phyloP scores from a whole-genome alignment of 2,888 invertebrate genomes.

The Pachydiplax longipennis region DNA sequence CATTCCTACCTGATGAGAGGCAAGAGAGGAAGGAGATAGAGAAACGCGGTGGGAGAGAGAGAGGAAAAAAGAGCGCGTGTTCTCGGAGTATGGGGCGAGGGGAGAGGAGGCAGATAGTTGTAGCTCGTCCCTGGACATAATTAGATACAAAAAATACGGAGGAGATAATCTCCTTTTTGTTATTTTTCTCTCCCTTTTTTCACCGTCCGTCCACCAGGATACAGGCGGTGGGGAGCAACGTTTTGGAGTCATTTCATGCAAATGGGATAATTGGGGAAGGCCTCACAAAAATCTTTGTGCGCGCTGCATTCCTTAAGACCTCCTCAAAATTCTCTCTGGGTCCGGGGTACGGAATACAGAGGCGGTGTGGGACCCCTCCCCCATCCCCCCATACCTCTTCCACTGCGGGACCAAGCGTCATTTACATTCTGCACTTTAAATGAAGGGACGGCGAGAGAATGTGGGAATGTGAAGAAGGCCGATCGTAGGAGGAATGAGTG shows the following conservation, averaged over 20 bases:
- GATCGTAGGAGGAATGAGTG: background rate
- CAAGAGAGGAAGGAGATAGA: background rate
- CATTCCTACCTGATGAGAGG: background rate
- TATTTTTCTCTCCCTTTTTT: conserved; percentile 15
- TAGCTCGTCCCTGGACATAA: conserved; percentile 37
- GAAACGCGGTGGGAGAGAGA: background rate
- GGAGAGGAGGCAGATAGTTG: conserved; percentile 5
- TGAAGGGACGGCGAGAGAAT: background rate
- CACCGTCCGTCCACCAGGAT: background rate
- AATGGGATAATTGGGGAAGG: conserved; percentile 43
- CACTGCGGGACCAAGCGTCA: background rate
- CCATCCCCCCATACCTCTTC: background rate
- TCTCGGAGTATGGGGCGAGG: background rate
- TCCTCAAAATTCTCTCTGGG: background rate
- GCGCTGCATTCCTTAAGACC: conserved; percentile 29
- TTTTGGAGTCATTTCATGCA: conserved; percentile 43
- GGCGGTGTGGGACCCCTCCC: background rate
- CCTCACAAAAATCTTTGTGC: conserved; percentile 39
- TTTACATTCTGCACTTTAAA: conserved; percentile 1
- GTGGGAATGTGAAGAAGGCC: background rate
- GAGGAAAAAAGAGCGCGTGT: background rate
- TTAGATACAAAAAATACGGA: conserved; percentile 8
- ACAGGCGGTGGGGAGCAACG: background rate
- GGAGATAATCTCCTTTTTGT: conserved; percentile 2
- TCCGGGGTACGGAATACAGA: background rate